Percentiles rank a stretch among this genome's conserved stretches.
phyloP scores from a whole-genome alignment of 2,888 invertebrate species.

The Catocala fraxini region DNA sequence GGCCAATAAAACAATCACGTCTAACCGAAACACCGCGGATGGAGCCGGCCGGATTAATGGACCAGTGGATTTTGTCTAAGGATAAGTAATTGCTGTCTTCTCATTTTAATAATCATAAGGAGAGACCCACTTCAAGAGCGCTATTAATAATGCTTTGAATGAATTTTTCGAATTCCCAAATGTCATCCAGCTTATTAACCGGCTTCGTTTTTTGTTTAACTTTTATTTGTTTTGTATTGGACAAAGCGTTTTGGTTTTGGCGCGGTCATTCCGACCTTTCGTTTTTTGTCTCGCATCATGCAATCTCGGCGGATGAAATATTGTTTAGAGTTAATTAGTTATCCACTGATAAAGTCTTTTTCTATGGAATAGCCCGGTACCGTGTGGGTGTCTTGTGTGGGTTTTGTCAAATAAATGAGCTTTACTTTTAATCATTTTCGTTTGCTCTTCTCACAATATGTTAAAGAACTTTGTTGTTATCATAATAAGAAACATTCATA shows the following conservation, averaged over 20 bases:
- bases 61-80: constrained; percentile 67
- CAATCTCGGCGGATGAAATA: constrained; percentile 82
- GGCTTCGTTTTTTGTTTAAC: constrained; percentile 83
- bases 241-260: constrained; percentile 84
- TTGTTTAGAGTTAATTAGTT: constrained; percentile 86
- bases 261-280: constrained; percentile 83
- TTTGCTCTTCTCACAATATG: neutral
- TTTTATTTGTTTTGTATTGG: constrained; percentile 86
- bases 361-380: constrained; percentile 65
- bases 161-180: constrained; percentile 86
- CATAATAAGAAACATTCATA: too few relatives aligned
- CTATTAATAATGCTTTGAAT: constrained; percentile 84
- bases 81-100: constrained; percentile 75
- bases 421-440: neutral
- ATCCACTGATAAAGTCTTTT: constrained; percentile 73
- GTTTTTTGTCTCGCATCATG: constrained; percentile 84
- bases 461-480: too few relatives aligned
- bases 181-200: constrained; percentile 88
- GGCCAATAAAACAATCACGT: constrained; percentile 64
- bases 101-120: constrained; percentile 78
- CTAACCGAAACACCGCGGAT: constrained; percentile 52
- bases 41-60: constrained; percentile 57
- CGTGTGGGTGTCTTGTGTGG: constrained; percentile 27
- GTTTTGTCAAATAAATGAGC: constrained; percentile 22
- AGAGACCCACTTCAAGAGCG: constrained; percentile 75